A percentile compares a stretch with the other conserved stretches of the same genome.
phyloP scores from a whole-genome alignment of 1,140 invertebrate genomes.

The Lordiphosa collinella region DNA sequence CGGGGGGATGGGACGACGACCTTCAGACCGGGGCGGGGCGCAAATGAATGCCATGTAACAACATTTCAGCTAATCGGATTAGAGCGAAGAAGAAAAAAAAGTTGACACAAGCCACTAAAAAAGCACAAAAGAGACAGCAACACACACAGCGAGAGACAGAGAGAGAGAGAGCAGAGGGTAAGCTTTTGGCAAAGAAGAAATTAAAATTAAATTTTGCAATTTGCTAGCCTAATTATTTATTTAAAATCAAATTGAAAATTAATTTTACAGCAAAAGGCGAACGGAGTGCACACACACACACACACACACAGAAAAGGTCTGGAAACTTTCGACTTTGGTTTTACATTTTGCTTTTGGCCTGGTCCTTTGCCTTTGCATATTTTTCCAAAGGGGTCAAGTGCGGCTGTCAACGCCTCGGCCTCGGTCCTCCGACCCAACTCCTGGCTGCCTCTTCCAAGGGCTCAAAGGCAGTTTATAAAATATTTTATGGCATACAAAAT shows the following conservation, averaged over 20 bases:
- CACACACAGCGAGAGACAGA: background rate
- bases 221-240: slow-evolving; percentile 79
- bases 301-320: slow-evolving; percentile 29
- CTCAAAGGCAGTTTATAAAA: slow-evolving; percentile 11
- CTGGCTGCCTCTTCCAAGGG: too few relatives aligned
- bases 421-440: background rate
- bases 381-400: slow-evolving; percentile 53
- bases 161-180: slow-evolving; percentile 3
- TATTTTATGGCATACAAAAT: slow-evolving; percentile 24
- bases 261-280: slow-evolving; percentile 74
- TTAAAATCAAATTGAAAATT: slow-evolving; percentile 79
- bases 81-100: slow-evolving; percentile 32
- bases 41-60: slow-evolving; percentile 54
- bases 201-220: slow-evolving; percentile 79
- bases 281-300: background rate
- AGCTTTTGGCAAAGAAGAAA: slow-evolving; percentile 52
- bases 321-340: slow-evolving; percentile 9
- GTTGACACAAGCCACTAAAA: slow-evolving; percentile 43
- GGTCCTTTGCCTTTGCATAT: background rate
- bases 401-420: slow-evolving; percentile 58
- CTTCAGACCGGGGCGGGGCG: slow-evolving; percentile 4
- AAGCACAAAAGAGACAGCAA: background rate
- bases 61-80: slow-evolving; percentile 59
- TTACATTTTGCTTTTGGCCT: too few relatives aligned
- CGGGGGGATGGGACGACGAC: slow-evolving; percentile 1